Evolutionary conservation across 35 echinoderm and acorn worm genomes (phyloP).

Genomic region (Eucidaris tribuloides): DNA sequence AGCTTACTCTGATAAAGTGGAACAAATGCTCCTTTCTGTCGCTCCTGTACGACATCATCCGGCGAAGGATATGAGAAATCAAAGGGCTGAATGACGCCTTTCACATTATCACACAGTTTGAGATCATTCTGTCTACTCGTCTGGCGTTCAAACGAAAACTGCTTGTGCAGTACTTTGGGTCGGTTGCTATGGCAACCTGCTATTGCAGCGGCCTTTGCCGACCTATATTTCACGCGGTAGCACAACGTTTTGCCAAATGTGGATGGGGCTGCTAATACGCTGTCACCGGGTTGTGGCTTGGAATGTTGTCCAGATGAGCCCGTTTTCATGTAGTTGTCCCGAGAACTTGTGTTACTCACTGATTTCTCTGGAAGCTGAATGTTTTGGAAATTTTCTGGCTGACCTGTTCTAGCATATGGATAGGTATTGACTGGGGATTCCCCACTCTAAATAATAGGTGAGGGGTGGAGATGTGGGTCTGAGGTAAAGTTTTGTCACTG

Average conservation of each 20-base stretch:
- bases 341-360: no score
- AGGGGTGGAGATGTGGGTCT: neutral
- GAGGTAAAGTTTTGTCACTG: neutral
- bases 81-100: slow-evolving; percentile 42
- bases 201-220: neutral
- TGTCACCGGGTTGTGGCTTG: no score
- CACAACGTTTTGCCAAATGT: slow-evolving; percentile 52
- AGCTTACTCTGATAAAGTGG: slow-evolving; percentile 12
- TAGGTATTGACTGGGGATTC: no score
- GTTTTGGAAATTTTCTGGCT: no score
- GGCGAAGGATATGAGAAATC: slow-evolving; percentile 89
- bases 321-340: no score
- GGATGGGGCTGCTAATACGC: slow-evolving; percentile 32
- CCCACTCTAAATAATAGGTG: no score
- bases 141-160: slow-evolving; percentile 66
- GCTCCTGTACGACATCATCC: slow-evolving; percentile 76
- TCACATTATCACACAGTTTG: neutral
- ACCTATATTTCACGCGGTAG: neutral
- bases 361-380: no score
- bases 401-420: no score
- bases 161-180: slow-evolving; percentile 7
- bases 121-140: slow-evolving; percentile 2
- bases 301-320: no score
- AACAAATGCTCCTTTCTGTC: slow-evolving; percentile 64
- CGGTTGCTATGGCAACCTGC: neutral